Percentiles rank a stretch among this genome's conserved stretches.
Conservation (phyloP, 1,140 invertebrate species). For the Nymphalis io region DNA sequence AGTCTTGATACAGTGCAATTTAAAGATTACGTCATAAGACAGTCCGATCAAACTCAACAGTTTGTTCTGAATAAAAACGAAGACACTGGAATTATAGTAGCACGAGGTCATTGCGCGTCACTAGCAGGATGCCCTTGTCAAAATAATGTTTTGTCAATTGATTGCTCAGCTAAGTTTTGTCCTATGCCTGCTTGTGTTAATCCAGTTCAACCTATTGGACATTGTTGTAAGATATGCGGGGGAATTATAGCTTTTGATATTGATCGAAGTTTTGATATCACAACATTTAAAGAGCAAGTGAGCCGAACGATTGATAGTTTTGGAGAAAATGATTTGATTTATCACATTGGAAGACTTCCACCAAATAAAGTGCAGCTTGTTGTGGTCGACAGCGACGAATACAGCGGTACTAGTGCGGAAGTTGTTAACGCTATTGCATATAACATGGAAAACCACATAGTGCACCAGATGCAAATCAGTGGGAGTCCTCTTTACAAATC, state of each 20-base stretch:
- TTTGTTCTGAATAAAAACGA: conserved; percentile 48
- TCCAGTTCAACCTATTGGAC: conserved; percentile 64
- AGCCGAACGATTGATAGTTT: conserved; percentile 47
- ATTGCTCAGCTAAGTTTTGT: conserved; percentile 62
- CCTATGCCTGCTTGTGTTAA: conserved; percentile 51
- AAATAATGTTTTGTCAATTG: conserved; percentile 45
- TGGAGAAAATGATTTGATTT: conserved; percentile 46
- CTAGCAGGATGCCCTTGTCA: conserved; percentile 67
- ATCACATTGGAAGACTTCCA: conserved; percentile 55
- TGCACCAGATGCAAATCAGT: conserved; percentile 52
- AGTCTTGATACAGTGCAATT: conserved; percentile 38
- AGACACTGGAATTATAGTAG: conserved; percentile 38
- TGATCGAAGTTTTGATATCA: conserved; percentile 56
- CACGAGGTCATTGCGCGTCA: conserved; percentile 41
- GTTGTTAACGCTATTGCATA: conserved; percentile 53
- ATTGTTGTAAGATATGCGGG: conserved; percentile 71
- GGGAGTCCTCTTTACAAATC: conserved; percentile 55
- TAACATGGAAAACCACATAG: conserved; percentile 45
- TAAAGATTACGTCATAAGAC: conserved; percentile 4
- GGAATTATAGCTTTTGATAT: conserved; percentile 56
- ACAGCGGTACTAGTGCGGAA: conserved; percentile 58
- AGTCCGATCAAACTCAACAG: conserved; percentile 40
- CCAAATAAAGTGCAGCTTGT: conserved; percentile 58
- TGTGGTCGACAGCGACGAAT: conserved; percentile 62
- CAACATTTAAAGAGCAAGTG: conserved; percentile 53